Base-by-base conservation (phyloP, 1,140 invertebrate species). In the Cardiocondyla obscurior region DNA sequence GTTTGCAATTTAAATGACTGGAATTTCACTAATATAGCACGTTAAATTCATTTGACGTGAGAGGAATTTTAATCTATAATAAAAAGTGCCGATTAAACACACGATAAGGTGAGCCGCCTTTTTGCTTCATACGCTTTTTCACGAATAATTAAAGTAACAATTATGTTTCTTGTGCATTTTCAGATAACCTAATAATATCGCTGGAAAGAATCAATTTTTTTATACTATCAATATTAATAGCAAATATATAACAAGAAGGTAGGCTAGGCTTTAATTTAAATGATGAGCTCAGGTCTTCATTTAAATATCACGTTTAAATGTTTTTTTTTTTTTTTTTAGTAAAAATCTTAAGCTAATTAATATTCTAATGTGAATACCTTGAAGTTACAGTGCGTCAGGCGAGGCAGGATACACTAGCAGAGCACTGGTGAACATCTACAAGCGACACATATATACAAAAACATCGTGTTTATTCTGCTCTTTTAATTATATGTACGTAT, bases 391-490 rank as follows among this genome's bases (percentile, higher is more conserved):
- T n/a, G n/a, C n/a, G 12, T 69, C 28, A 14, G 42, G 25, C 67
- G 36, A 36, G 8, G 6, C 16, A 10, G 16, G 19, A 28, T 73
- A 39, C n/a, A n/a, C 57, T 16, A 39, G 33, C 33, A 39, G 51
- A 74, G 12, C n/a, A 49, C 10, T 25, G 65, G 82, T 44, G 19
- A 19, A 49, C 36, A 39, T 25, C 58, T 57, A 72, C 51, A 55
- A 72, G 77, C 19, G 25, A 62, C 74, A 28, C 39, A 19, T 57
- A 51, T 42, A 16, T 82, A 83, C 46, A 73, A 60, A 88, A 84
- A 62, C 58, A 73, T 81, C 81, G 83, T 86, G 81, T 88, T 88
- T 88, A 88, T 88, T 85, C 39, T 84, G 67, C 82, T 60, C 44
- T 67, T 51, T 88, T 84, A 81, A 88, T 81, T 88, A 84, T 85